Evolutionary conservation across 1,140 invertebrate species (phyloP).

Genomic region (Pogonomyrmex californicus): DNA sequence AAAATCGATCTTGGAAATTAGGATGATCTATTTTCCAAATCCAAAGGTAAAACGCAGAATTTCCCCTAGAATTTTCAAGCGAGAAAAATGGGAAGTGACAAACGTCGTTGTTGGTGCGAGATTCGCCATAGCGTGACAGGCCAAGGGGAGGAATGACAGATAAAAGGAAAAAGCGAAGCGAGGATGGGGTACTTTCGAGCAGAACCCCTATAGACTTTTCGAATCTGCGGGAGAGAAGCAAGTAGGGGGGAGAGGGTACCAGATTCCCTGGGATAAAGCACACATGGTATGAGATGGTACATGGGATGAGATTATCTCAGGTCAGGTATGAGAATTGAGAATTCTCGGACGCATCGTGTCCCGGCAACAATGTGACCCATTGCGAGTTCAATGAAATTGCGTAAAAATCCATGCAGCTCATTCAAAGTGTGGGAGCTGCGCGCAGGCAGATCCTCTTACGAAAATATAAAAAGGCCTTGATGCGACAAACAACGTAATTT

Average conservation of each 20-base stretch:
- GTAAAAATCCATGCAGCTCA: slow-evolving; percentile 74
- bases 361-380: slow-evolving; percentile 79
- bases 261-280: slow-evolving; percentile 75
- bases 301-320: slow-evolving; percentile 85
- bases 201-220: slow-evolving; percentile 65
- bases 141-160: slow-evolving; percentile 63
- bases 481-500: slow-evolving; percentile 59
- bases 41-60: neutral
- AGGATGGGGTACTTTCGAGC: slow-evolving; percentile 35
- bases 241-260: neutral
- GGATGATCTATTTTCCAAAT: slow-evolving; percentile 39
- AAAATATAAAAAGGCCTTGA: slow-evolving; percentile 25
- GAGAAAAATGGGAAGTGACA: slow-evolving; percentile 71
- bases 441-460: slow-evolving; percentile 51
- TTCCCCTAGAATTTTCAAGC: slow-evolving; percentile 14
- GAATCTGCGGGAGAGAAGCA: slow-evolving; percentile 78
- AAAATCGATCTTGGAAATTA: slow-evolving; percentile 1
- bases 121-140: slow-evolving; percentile 74
- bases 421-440: slow-evolving; percentile 80
- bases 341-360: slow-evolving; percentile 30
- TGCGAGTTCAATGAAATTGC: slow-evolving; percentile 80
- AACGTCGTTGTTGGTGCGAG: slow-evolving; percentile 63
- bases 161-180: slow-evolving; percentile 57
- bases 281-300: slow-evolving; percentile 69
- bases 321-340: slow-evolving; percentile 81